These are phyloP conservation scores for Aramus guarauna DNA, from an alignment of 2,113 vertebrate genomes.

Conservation along the genomic window DNA sequence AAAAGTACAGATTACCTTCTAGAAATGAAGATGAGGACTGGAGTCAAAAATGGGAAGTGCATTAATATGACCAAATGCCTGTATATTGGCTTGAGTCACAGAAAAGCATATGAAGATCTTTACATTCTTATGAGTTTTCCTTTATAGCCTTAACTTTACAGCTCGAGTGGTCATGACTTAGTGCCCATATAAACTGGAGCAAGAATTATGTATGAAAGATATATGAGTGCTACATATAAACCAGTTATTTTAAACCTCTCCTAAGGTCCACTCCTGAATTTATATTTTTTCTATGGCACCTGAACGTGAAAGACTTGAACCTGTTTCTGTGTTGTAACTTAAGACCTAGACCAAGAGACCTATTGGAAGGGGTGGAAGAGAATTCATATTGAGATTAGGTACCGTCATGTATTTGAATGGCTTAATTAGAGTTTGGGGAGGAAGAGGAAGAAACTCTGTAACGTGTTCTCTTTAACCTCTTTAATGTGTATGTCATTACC, in stretches of 20 bases:
- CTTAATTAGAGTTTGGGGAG: not conserved
- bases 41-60: not conserved
- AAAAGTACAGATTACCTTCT: not conserved
- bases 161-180: not conserved
- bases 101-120: not conserved
- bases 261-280: not conserved
- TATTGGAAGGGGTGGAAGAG: not conserved
- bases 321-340: not conserved
- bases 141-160: not conserved
- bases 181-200: not conserved
- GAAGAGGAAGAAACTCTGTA: not conserved
- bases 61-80: fast-evolving
- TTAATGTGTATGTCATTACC: not conserved
- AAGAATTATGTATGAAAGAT: not conserved
- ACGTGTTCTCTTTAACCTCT: not conserved
- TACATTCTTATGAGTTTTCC: not conserved
- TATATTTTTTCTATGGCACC: not conserved
- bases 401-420: not conserved
- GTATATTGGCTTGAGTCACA: not conserved
- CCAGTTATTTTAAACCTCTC: not conserved
- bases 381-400: not conserved
- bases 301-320: not conserved
- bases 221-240: not conserved
- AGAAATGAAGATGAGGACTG: not conserved
- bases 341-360: not conserved